Base-by-base conservation (phyloP, 1,140 invertebrate species). In the Solenopsis invicta region DNA sequence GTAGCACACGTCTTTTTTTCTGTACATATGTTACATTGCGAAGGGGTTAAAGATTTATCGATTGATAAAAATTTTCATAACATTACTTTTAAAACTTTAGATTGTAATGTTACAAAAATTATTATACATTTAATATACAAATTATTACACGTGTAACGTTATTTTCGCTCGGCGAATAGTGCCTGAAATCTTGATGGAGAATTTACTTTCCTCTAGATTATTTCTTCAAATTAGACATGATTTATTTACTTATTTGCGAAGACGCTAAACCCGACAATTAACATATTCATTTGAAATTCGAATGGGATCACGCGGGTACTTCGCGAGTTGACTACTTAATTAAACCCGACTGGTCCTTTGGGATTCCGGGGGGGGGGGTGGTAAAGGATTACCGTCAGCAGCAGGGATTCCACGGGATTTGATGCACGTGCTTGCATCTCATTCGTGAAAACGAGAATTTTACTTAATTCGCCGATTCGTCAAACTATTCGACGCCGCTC, bases 381-480 rank as follows among this genome's bases (percentile, higher is more conserved):
- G 50, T 56, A 52, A 54, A 69, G 54, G 64, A 64, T 81, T 50
- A 86, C 24, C 75, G 52, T 34, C 81, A 13, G 54, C 13, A 71
- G 41, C 61, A 48, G 18, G 29, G 18, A 71, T 67, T n/a, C 10
- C 48, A 50, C 48, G 24, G 52, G 21, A 69, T 82, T 72, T 52
- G 52, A 61, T 56, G 56, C 18, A 37, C 50, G 62, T 41, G 74
- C 48, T 80, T 69, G 74, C 56, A 71, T 67, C 69, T 89, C 75
- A 52, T 50, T 6, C 4, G n/a, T 13, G 81, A 88, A 86, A 86
- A 90, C 62, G 92, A 93, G 94, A 94, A 95, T 95, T 95, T 95
- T 95, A 95, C 95, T 95, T 95, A 94, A 93, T 29, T 2, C 86
- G 89, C 88, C 94, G 94, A 95, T 95, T 95, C 94, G 93, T 95